These are phyloP conservation scores for Glyptemys insculpta DNA, from an alignment of 2,797 vertebrate species.

Conservation along the genomic window DNA sequence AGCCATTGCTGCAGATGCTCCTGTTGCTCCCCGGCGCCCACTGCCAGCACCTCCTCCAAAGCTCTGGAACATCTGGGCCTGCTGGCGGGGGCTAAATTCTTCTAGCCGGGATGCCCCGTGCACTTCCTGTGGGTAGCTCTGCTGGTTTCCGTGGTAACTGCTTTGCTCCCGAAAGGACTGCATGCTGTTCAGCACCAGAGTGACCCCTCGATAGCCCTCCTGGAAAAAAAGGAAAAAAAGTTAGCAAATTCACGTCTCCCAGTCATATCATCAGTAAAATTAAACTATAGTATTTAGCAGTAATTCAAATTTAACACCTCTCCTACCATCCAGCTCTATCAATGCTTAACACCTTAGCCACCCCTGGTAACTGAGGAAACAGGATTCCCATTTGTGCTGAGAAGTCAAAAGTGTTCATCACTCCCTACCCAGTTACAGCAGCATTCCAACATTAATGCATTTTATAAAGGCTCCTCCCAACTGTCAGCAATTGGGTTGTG, in stretches of 20 bases:
- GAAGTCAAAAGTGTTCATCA: not conserved
- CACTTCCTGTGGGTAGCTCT: slow-evolving; percentile 85
- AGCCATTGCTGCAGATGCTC: slow-evolving; percentile 87
- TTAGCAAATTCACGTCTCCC: slow-evolving; percentile 34
- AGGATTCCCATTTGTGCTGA: not conserved
- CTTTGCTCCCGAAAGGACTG: slow-evolving; percentile 89
- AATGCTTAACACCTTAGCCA: not conserved
- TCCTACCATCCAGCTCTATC: not conserved
- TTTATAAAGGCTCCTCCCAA: not conserved
- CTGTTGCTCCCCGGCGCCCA: slow-evolving; percentile 86
- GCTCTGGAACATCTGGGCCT: slow-evolving; percentile 86
- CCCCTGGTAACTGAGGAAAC: not conserved
- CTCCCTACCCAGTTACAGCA: fast-evolving
- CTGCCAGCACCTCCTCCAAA: slow-evolving; percentile 87
- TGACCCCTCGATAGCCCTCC: slow-evolving; percentile 79
- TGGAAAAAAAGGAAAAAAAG: slow-evolving; percentile 5
- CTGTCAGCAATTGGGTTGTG: not conserved
- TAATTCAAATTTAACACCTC: not conserved
- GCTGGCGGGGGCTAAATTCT: slow-evolving; percentile 85
- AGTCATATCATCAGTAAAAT: not conserved
- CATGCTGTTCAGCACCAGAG: slow-evolving; percentile 84
- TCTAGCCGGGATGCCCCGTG: slow-evolving; percentile 82
- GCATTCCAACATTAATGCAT: not conserved
- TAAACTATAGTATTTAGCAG: not conserved
- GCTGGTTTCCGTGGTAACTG: slow-evolving; percentile 88